These are phyloP conservation scores for Neodiprion fabricii DNA, from an alignment of 1,140 invertebrate species.

Conservation along the genomic window DNA sequence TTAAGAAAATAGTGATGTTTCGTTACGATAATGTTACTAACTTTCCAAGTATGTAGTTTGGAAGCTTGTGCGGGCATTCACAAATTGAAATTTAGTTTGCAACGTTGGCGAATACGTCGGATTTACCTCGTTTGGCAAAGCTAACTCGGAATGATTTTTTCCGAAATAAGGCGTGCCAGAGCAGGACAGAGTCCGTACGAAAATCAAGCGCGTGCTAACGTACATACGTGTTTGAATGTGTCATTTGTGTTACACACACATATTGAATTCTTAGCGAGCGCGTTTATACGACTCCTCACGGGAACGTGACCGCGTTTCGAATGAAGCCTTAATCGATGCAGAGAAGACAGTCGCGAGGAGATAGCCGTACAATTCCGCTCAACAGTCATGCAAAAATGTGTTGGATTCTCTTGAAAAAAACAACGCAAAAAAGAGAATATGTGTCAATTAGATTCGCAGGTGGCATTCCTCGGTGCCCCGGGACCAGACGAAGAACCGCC, in stretches of 20 bases:
- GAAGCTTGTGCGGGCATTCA: no score
- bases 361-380: not conserved
- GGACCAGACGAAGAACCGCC: no score
- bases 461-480: not conserved
- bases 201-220: not conserved
- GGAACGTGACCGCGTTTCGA: not conserved
- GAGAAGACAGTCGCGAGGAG: not conserved
- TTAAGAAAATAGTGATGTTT: no score
- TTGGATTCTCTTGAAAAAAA: not conserved
- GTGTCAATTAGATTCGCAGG: conserved; percentile 4
- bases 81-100: no score
- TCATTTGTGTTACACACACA: not conserved
- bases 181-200: not conserved
- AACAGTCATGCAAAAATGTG: not conserved
- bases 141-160: no score
- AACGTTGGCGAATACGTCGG: no score
- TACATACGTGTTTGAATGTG: not conserved
- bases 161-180: no score
- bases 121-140: no score
- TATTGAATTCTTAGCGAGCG: not conserved
- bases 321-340: not conserved
- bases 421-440: not conserved
- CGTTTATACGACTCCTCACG: not conserved
- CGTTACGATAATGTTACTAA: no score
- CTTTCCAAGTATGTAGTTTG: no score